A percentile compares a stretch with the other conserved stretches of the same genome.
These are phyloP conservation scores for Prochilodus magdalenae DNA, from an alignment of 2,113 vertebrate species.

Conservation along the genomic window DNA sequence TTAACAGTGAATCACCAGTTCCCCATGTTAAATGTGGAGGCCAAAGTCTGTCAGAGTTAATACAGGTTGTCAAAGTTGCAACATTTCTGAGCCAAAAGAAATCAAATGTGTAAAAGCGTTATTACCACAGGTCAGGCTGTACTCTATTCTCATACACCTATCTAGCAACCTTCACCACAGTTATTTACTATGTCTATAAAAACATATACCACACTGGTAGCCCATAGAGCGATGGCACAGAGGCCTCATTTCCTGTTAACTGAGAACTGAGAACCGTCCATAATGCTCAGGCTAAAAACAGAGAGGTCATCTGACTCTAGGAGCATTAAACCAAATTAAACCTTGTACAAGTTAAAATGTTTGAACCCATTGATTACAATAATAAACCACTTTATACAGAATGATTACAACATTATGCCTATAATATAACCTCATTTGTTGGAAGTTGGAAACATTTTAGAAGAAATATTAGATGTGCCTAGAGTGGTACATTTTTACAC, in stretches of 20 bases:
- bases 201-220: not conserved
- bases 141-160: not conserved
- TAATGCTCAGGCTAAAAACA: not conserved
- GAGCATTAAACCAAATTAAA: too few relatives aligned
- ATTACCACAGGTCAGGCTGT: not conserved
- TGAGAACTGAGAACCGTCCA: not conserved
- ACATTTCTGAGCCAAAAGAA: not conserved
- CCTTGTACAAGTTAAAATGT: too few relatives aligned
- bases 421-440: too few relatives aligned
- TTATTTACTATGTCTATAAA: not conserved
- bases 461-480: not conserved
- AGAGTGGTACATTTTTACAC: too few relatives aligned
- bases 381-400: too few relatives aligned
- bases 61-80: not conserved
- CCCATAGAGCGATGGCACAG: conserved; percentile 3
- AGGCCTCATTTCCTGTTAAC: conserved; percentile 32
- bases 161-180: not conserved
- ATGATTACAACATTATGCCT: too few relatives aligned
- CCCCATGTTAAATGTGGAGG: not conserved
- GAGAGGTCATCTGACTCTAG: not conserved
- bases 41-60: not conserved
- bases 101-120: not conserved
- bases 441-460: too few relatives aligned
- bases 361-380: too few relatives aligned
- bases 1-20: not conserved